A percentile compares a stretch with the other conserved stretches of the same genome.
Evolutionary conservation across 2,797 vertebrate genomes (phyloP).

Genomic region (Tangara arthus): DNA sequence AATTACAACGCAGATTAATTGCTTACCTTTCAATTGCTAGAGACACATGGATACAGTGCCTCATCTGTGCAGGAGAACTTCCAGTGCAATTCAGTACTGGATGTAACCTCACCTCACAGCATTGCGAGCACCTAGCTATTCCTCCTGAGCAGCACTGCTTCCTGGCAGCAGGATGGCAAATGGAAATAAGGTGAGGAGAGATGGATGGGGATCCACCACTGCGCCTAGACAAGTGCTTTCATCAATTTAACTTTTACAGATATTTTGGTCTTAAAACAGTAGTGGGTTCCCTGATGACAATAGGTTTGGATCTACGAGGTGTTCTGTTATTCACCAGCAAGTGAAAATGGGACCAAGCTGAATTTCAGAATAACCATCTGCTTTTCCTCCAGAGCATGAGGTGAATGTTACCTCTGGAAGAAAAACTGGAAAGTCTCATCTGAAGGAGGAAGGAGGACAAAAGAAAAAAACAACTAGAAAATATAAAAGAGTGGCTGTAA

Average conservation of each 20-base stretch:
- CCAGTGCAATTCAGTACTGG: neutral
- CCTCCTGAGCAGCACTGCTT: neutral
- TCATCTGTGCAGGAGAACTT: conserved; percentile 35
- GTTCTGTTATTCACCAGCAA: neutral
- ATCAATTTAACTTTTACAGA: conserved; percentile 4
- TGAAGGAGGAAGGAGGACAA: neutral
- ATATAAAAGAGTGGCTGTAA: conserved; percentile 39
- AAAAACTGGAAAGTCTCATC: neutral
- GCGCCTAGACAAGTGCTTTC: neutral
- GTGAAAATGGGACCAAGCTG: neutral
- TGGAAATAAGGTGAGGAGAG: neutral
- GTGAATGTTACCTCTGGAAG: neutral
- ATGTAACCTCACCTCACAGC: neutral
- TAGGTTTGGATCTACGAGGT: neutral
- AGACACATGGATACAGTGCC: neutral
- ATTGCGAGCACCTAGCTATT: neutral
- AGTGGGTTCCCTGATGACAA: neutral
- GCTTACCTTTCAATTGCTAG: conserved; percentile 32
- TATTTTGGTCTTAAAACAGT: neutral
- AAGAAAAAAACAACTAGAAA: neutral
- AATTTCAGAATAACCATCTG: neutral
- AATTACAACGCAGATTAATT: conserved; percentile 22
- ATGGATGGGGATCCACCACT: neutral
- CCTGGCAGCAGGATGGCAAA: neutral
- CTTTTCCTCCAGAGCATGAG: neutral